These are phyloP conservation scores for Seriola dumerili DNA, from an alignment of 2,113 vertebrate species.

Conservation along the genomic window DNA sequence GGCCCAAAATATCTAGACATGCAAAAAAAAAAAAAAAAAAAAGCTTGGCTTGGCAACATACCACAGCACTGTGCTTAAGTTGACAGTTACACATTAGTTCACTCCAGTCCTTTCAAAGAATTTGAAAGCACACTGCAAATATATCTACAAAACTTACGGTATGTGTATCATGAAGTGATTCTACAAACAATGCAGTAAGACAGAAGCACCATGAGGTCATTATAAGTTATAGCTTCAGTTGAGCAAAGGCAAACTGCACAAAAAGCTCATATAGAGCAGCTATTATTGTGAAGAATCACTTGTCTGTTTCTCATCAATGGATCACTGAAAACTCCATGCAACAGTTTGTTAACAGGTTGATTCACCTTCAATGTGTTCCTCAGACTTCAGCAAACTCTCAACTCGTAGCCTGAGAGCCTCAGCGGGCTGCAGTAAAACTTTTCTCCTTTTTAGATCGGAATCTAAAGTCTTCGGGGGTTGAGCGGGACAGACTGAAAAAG, in stretches of 20 bases:
- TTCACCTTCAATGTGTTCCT: not conserved
- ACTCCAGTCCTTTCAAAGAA: not conserved
- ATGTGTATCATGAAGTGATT: not conserved
- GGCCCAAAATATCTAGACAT: not conserved
- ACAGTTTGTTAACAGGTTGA: conserved; percentile 14
- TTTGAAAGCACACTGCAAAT: not conserved
- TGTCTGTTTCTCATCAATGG: not conserved
- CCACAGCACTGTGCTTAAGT: conserved; percentile 16
- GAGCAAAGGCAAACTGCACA: not conserved
- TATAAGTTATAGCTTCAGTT: not conserved
- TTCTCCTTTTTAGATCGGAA: not conserved
- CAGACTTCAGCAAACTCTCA: not conserved
- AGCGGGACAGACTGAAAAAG: not conserved
- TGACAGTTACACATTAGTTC: not conserved
- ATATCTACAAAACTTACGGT: not conserved
- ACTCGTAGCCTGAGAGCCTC: not conserved
- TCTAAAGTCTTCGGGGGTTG: not conserved
- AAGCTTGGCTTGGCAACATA: conserved; percentile 22
- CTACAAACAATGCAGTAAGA: not conserved
- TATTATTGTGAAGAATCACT: not conserved
- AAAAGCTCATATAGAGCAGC: not conserved
- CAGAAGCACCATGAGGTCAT: too few relatives aligned
- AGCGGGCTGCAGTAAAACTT: conserved; percentile 29
- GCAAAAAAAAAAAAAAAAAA: not conserved
- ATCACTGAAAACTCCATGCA: not conserved